Conservation (phyloP, 2,113 vertebrate genomes). For the Pachyramphus minor region DNA sequence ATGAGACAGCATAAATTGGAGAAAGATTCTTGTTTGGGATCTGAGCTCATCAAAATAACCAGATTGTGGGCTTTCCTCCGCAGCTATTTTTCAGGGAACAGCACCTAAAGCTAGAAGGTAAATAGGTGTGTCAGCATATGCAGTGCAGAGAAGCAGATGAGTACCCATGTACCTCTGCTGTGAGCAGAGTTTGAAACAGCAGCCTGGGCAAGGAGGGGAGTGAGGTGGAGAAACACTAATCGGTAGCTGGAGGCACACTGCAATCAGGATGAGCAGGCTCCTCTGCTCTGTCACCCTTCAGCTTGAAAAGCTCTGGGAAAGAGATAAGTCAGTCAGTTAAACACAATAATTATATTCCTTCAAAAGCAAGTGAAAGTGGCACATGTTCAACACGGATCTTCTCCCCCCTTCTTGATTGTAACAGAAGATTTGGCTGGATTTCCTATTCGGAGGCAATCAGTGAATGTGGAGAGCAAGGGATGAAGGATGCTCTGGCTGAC, state of each 20-base stretch:
- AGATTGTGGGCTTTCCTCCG: fast-evolving
- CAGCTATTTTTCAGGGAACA: not conserved
- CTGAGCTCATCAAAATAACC: not conserved
- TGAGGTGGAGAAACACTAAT: not conserved
- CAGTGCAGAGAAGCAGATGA: not conserved
- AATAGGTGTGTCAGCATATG: not conserved
- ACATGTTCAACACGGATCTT: not conserved
- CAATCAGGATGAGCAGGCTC: not conserved
- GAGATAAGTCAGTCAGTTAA: conserved; percentile 49
- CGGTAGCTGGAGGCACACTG: not conserved
- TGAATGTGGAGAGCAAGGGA: conserved; percentile 14
- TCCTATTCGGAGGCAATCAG: conserved; percentile 68
- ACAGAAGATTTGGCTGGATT: conserved; percentile 62
- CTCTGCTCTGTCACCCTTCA: not conserved
- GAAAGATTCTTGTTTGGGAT: not conserved
- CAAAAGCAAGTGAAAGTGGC: conserved; percentile 27
- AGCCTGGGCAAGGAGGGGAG: not conserved
- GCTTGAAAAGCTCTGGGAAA: conserved; percentile 25
- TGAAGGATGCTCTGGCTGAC: conserved; percentile 61
- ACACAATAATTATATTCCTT: conserved; percentile 60
- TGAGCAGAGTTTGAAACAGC: not conserved
- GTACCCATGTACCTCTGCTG: not conserved
- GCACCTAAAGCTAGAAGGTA: not conserved
- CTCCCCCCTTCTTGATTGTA: conserved; percentile 29
- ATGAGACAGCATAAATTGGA: not conserved